Conservation (phyloP, 2,888 invertebrate species). For the Mythimna pallens region DNA sequence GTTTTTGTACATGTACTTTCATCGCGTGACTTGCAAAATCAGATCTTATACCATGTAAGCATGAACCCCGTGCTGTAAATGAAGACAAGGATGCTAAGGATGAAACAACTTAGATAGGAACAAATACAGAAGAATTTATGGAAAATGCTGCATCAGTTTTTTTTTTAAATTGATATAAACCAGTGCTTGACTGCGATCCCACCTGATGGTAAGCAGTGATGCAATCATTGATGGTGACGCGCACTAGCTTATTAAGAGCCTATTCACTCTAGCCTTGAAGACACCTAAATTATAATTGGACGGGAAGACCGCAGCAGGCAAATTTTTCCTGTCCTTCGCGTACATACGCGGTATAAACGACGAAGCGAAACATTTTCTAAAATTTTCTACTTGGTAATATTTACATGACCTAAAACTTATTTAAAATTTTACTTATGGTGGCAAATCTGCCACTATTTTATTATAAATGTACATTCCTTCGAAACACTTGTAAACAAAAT, state of each 20-base stretch:
- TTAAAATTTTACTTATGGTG: neutral
- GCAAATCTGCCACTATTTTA: neutral
- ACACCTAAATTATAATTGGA: too few relatives aligned
- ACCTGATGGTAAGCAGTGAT: too few relatives aligned
- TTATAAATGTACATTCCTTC: constrained; percentile 13
- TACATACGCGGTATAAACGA: too few relatives aligned
- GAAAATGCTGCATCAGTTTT: neutral
- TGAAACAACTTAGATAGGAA: neutral
- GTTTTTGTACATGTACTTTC: neutral
- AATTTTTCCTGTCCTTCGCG: too few relatives aligned
- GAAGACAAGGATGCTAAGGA: neutral
- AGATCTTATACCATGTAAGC: neutral
- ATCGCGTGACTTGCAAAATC: neutral
- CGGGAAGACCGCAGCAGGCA: too few relatives aligned
- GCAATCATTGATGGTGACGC: too few relatives aligned
- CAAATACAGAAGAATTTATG: neutral
- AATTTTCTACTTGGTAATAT: neutral
- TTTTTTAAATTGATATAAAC: too few relatives aligned
- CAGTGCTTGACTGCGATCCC: too few relatives aligned
- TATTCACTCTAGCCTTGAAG: too few relatives aligned
- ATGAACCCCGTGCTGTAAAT: neutral
- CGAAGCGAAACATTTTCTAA: too few relatives aligned
- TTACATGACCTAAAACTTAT: neutral
- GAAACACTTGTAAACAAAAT: constrained; percentile 26
- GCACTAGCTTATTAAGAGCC: too few relatives aligned